phyloP scores from a whole-genome alignment of 2,888 invertebrate species.

The Temnothorax ravouxi region DNA sequence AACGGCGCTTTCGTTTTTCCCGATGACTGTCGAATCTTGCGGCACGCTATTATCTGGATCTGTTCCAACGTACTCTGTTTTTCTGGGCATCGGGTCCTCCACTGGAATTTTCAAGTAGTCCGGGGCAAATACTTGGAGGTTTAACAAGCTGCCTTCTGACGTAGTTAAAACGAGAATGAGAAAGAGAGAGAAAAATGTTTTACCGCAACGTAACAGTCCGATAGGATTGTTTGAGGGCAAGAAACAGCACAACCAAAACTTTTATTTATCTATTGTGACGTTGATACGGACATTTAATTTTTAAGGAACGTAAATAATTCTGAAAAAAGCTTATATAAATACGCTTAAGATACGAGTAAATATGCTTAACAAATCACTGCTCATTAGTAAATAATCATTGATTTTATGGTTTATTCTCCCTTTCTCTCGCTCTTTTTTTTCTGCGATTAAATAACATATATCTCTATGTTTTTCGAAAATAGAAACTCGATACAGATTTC shows the following conservation, averaged over 20 bases:
- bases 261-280: slow-evolving; percentile 67
- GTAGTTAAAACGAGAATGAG: slow-evolving; percentile 34
- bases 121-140: slow-evolving; percentile 63
- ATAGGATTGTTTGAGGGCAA: slow-evolving; percentile 58
- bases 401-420: not conserved
- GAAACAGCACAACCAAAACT: slow-evolving; percentile 56
- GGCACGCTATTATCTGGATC: slow-evolving; percentile 53
- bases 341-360: not conserved
- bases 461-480: not conserved
- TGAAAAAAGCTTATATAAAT: not conserved
- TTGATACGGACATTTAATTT: not conserved
- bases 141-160: slow-evolving; percentile 68
- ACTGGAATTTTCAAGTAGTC: slow-evolving; percentile 56
- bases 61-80: slow-evolving; percentile 58
- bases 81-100: slow-evolving; percentile 41
- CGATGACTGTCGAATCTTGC: slow-evolving; percentile 33
- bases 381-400: not conserved
- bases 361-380: not conserved
- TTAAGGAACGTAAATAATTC: not conserved
- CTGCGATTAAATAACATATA: not conserved
- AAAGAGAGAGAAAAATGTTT: slow-evolving; percentile 52
- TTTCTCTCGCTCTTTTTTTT: not conserved
- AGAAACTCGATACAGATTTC: not conserved
- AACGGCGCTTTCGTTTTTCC: slow-evolving; percentile 34
- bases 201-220: slow-evolving; percentile 52